phyloP scores from a whole-genome alignment of 2,113 vertebrate species.

The Lamprologus ornatipinnis region DNA sequence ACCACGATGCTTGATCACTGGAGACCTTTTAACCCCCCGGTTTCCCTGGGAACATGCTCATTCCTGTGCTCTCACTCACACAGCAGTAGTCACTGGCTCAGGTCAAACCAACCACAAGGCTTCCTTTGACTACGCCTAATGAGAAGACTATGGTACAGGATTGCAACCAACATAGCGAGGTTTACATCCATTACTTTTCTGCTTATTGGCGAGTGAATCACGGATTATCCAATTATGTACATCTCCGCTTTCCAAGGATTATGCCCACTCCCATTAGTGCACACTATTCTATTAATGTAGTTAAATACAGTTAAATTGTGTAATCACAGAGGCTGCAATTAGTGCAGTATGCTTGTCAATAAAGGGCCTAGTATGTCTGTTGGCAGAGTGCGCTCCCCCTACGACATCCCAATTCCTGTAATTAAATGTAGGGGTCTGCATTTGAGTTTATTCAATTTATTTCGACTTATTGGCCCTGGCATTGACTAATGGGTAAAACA shows the following conservation, averaged over 20 bases:
- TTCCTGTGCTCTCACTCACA: constrained; percentile 42
- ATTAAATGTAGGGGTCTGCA: constrained; percentile 61
- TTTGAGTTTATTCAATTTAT: constrained; percentile 65
- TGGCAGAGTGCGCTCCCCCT: constrained; percentile 13
- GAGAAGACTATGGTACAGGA: constrained; percentile 34
- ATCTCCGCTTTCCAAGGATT: constrained; percentile 37
- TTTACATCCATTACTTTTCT: constrained; percentile 11
- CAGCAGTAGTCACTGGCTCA: constrained; percentile 2
- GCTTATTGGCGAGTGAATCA: constrained; percentile 25
- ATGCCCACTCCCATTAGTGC: constrained; percentile 8
- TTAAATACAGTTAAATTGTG: constrained; percentile 67
- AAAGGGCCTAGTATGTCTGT: constrained; percentile 48
- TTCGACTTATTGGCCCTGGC: constrained; percentile 35
- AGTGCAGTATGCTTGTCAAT: constrained; percentile 32
- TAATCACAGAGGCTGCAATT: constrained; percentile 52
- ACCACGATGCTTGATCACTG: background rate
- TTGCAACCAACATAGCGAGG: background rate
- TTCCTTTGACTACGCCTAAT: constrained; percentile 57
- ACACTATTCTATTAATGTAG: constrained; percentile 47
- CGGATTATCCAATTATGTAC: constrained; percentile 55
- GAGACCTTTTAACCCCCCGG: constrained; percentile 31
- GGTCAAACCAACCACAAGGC: constrained; percentile 41
- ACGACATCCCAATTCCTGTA: constrained; percentile 51
- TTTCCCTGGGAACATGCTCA: constrained; percentile 35
- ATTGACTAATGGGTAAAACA: constrained; percentile 46